These are phyloP conservation scores for Ariopsis seemanni DNA, from an alignment of 2,113 vertebrate species.

Conservation along the genomic window DNA sequence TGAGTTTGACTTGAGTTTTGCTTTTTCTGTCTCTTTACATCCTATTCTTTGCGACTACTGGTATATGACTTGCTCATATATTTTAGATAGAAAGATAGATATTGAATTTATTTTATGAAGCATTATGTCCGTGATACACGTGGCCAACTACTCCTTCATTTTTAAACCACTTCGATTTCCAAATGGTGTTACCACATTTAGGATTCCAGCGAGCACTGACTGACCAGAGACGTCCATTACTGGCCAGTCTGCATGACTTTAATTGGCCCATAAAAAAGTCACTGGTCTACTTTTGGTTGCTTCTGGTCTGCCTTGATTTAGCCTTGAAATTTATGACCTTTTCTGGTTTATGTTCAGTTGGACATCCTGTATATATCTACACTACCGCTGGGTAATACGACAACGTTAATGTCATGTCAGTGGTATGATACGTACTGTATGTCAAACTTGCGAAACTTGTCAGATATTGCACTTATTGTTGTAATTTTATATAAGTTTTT, in stretches of 20 bases:
- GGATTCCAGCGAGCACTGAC: neutral
- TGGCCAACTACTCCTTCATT: neutral
- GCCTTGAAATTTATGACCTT: neutral
- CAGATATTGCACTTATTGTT: neutral
- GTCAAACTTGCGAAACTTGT: neutral
- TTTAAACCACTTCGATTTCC: neutral
- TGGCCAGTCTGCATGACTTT: neutral
- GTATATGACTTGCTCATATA: neutral
- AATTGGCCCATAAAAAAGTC: constrained; percentile 15
- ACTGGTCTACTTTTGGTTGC: neutral
- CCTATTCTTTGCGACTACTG: neutral
- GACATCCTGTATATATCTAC: neutral
- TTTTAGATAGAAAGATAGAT: too few species aligned
- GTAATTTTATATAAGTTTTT: neutral
- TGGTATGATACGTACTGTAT: neutral
- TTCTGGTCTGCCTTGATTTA: neutral
- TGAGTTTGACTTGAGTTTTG: neutral
- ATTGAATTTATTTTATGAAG: neutral
- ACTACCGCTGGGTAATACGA: neutral
- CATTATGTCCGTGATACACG: neutral
- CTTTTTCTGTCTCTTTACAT: neutral
- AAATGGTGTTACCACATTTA: neutral
- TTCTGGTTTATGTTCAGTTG: neutral
- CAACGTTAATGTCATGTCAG: neutral
- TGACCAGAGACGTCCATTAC: neutral